Evolutionary conservation across 2,797 vertebrate genomes (phyloP).

Genomic region (Enteromius trimaculatus): DNA sequence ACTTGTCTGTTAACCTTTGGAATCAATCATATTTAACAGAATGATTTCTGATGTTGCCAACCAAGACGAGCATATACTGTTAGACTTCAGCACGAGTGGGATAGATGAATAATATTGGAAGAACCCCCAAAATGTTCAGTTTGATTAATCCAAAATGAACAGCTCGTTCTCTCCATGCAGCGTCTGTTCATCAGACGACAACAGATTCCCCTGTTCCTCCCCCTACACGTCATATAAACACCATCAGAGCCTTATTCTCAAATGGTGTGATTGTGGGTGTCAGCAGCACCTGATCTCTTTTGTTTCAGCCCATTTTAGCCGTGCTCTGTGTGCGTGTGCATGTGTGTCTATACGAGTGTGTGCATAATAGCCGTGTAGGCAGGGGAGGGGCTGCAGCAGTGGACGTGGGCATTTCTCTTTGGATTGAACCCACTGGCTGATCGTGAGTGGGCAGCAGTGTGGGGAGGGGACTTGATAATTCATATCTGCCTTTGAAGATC

Average conservation of each 20-base stretch:
- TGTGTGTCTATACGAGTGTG: not conserved
- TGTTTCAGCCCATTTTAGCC: slow-evolving; percentile 13
- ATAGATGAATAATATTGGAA: slow-evolving; percentile 6
- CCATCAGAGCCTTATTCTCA: slow-evolving; percentile 22
- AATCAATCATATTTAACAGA: not conserved
- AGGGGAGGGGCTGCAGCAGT: slow-evolving; percentile 47
- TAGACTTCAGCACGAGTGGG: not conserved
- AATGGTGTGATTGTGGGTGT: slow-evolving; percentile 14
- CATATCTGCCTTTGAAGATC: slow-evolving; percentile 61
- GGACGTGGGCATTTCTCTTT: slow-evolving; percentile 62
- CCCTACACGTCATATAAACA: slow-evolving; percentile 8
- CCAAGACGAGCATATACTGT: not conserved
- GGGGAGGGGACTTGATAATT: slow-evolving; percentile 60
- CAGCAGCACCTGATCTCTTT: slow-evolving; percentile 10
- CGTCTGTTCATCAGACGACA: not conserved
- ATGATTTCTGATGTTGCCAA: slow-evolving; percentile 26
- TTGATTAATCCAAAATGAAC: not conserved
- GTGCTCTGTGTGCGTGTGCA: not conserved
- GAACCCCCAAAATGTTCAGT: not conserved
- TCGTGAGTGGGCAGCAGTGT: slow-evolving; percentile 41
- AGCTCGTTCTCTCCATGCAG: not conserved
- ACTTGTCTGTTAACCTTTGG: too few species aligned
- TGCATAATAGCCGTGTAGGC: slow-evolving; percentile 44
- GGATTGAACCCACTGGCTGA: slow-evolving; percentile 65
- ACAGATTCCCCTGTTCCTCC: not conserved